These are phyloP conservation scores for Simalia tracyae DNA, from an alignment of 2,797 vertebrate genomes.

Conservation along the genomic window DNA sequence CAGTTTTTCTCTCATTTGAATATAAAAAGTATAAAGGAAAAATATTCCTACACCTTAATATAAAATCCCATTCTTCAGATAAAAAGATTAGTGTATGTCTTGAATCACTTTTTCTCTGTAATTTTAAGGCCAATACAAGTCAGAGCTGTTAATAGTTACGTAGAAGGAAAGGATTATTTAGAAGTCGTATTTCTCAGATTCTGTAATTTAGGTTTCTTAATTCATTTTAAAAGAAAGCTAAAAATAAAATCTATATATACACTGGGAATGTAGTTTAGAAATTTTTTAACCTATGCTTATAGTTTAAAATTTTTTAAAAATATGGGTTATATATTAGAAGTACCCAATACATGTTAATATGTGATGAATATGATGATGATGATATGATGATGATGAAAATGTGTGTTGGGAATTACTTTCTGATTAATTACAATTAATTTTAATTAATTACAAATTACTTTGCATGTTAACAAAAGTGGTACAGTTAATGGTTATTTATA, in stretches of 20 bases:
- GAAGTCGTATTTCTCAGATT: not conserved
- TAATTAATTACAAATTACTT: not conserved
- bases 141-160: not conserved
- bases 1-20: not conserved
- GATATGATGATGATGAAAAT: not conserved
- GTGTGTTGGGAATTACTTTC: not conserved
- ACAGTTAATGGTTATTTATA: not conserved
- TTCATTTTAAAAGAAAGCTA: not conserved
- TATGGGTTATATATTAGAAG: not conserved
- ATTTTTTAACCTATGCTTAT: not conserved
- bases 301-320: not conserved
- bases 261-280: not conserved
- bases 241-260: not conserved
- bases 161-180: not conserved
- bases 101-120: not conserved
- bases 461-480: conserved; percentile 4
- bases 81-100: not conserved
- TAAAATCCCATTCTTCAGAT: not conserved
- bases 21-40: not conserved
- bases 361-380: not conserved
- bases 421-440: no score
- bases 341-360: not conserved
- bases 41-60: not conserved
- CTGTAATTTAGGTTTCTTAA: not conserved
- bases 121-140: not conserved